These are phyloP conservation scores for Lophotis ruficrista DNA, from an alignment of 2,113 vertebrate genomes.

Conservation along the genomic window DNA sequence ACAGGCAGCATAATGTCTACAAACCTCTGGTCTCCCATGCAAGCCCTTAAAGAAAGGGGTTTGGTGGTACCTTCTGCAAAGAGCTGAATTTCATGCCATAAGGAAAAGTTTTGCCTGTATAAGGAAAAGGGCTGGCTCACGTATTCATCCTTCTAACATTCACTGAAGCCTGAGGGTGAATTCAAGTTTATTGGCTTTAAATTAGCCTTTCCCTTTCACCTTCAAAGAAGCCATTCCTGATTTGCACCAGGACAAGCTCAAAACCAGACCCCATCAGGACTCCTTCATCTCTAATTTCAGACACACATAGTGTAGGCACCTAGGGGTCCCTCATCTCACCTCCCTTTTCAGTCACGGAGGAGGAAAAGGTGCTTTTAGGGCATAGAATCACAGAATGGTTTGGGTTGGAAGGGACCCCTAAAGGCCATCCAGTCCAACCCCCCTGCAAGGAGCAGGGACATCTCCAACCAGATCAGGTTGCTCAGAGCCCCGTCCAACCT, in stretches of 20 bases:
- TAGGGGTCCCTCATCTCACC: neutral
- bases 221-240: neutral
- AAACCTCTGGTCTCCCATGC: neutral
- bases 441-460: no score
- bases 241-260: neutral
- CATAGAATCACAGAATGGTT: no score
- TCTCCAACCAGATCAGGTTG: no score
- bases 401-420: no score
- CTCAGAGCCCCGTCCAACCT: no score
- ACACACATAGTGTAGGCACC: neutral
- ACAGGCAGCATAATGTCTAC: neutral
- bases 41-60: neutral
- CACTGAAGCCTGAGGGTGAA: neutral
- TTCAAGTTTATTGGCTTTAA: constrained; percentile 25
- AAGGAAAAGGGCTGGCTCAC: neutral
- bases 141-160: neutral
- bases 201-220: neutral
- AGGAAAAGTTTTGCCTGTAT: neutral
- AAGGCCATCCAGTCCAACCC: no score
- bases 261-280: neutral
- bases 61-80: neutral
- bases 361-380: neutral
- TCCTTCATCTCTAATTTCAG: neutral
- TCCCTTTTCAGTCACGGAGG: neutral
- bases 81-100: neutral